Base-by-base conservation (phyloP, 2,113 vertebrate genomes). In the Petrocephalus microphthalmus region DNA sequence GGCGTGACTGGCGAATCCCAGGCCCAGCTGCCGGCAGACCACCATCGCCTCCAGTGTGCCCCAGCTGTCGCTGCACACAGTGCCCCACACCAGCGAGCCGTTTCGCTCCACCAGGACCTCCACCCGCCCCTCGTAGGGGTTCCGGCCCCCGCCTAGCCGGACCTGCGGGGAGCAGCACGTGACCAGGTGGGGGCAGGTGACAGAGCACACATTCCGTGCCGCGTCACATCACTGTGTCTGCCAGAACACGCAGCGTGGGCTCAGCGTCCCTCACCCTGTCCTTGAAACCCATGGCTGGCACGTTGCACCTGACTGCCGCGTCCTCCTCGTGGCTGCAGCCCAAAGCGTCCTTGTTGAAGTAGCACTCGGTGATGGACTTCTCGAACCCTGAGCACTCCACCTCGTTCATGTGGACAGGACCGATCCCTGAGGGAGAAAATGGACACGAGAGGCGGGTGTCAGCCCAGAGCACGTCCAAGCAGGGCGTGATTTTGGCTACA, bases 301-400 rank as follows among this genome's bases (percentile, higher is more conserved):
- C 89, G 0, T 99, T 97, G 89, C 98, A 99, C 25, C 91, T 96
- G 86, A 99, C 97, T 0, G 94, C 96, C 2, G 96, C 97, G 0
- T 99, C 98, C 37, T 99, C 97, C 87, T 99, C 97, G 0, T 99
- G 98, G 93, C 95, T 97, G 91, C 98, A 99, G 91, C 95, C 96
- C 91, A 96, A 89, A 0, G 96, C 92, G 4, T 98, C 95, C 0
- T 89, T 92, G 89, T 97, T 99, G 91, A 99, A 98, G 83, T 94
- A 95, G 89, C 98, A 99, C 90, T 99, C 97, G 0, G 96, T 98
- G 90, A 99, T 90, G 0, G 98, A 99, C 89, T 97, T 98, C 89
- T 99, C 98, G 0, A 96, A 97, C 2, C 98, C 98, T 0, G 96
- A 97, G 53, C 98, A 99, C 87, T 95, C 91, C 2, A 99, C 96